A percentile compares a stretch with the other conserved stretches of the same genome.
phyloP scores from a whole-genome alignment of 2,113 vertebrate genomes.

The Equus quagga region DNA sequence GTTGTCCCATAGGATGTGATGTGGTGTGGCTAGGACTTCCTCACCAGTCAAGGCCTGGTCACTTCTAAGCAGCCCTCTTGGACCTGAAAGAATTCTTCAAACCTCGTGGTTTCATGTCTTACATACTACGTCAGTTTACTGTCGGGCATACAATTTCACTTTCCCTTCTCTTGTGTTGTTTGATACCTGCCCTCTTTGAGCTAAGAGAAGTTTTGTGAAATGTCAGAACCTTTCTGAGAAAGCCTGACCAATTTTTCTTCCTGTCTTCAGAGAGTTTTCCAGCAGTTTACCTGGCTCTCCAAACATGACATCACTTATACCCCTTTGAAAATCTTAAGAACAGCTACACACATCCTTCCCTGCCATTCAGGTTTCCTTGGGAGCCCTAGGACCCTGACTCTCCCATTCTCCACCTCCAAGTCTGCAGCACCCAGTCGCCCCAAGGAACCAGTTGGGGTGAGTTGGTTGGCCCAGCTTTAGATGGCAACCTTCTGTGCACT shows the following conservation, averaged over 20 bases:
- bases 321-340: neutral
- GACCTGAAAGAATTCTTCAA: conserved; percentile 35
- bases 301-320: neutral
- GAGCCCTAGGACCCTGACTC: neutral
- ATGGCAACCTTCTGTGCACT: neutral
- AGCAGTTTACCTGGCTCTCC: neutral
- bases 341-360: neutral
- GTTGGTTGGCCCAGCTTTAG: neutral
- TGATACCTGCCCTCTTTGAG: neutral
- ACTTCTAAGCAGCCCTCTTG: neutral
- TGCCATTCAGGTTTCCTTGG: neutral
- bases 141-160: neutral
- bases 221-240: neutral
- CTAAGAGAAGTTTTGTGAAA: conserved; percentile 55
- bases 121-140: neutral
- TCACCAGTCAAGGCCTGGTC: neutral
- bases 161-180: conserved; percentile 14
- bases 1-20: neutral
- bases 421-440: neutral
- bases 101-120: neutral
- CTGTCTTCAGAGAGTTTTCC: conserved; percentile 24
- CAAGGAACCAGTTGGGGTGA: neutral
- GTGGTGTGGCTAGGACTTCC: neutral
- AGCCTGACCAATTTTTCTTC: conserved; percentile 17
- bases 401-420: neutral